A percentile compares a stretch with the other conserved stretches of the same genome.
Conservation (phyloP, 1,140 invertebrate species). For the Zaprionus vittiger region DNA sequence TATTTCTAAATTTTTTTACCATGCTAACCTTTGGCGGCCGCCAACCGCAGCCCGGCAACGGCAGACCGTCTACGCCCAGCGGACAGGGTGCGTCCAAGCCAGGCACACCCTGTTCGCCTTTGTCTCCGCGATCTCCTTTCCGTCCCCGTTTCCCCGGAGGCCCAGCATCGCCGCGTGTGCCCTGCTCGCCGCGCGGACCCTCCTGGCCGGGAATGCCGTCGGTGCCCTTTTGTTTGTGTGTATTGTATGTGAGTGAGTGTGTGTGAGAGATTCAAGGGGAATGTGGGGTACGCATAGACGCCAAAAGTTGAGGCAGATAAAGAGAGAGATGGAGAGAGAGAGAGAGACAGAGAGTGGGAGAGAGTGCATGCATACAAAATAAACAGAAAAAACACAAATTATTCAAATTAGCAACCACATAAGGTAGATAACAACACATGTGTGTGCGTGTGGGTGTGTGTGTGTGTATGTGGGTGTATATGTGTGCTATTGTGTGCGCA, state of each 20-base stretch:
- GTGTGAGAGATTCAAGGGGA: constrained; percentile 28
- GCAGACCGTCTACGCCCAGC: constrained; percentile 95
- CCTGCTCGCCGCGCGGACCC: constrained; percentile 93
- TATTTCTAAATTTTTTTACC: constrained; percentile 33
- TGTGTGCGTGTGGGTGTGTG: constrained; percentile 18
- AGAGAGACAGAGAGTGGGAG: constrained; percentile 12
- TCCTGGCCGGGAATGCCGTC: constrained; percentile 96
- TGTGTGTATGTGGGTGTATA: constrained; percentile 19
- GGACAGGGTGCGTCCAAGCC: constrained; percentile 99
- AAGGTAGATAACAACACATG: constrained; percentile 49
- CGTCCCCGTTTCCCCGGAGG: constrained; percentile 94
- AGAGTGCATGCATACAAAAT: constrained; percentile 65
- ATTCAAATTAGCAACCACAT: constrained; percentile 77
- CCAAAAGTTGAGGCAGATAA: constrained; percentile 59
- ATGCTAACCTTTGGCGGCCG: constrained; percentile 91
- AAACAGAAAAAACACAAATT: constrained; percentile 68
- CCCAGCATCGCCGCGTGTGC: constrained; percentile 93
- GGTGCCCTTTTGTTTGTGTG: constrained; percentile 88
- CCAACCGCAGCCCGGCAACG: constrained; percentile 97
- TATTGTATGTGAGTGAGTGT: constrained; percentile 11
- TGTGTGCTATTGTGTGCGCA: constrained; percentile 14
- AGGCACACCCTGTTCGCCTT: constrained; percentile 96
- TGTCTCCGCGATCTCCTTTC: constrained; percentile 95
- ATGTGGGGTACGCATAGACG: constrained; percentile 39
- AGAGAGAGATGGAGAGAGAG: constrained; percentile 34